Conservation (phyloP, 2,888 invertebrate species). For the Nesidiocoris tenuis region DNA sequence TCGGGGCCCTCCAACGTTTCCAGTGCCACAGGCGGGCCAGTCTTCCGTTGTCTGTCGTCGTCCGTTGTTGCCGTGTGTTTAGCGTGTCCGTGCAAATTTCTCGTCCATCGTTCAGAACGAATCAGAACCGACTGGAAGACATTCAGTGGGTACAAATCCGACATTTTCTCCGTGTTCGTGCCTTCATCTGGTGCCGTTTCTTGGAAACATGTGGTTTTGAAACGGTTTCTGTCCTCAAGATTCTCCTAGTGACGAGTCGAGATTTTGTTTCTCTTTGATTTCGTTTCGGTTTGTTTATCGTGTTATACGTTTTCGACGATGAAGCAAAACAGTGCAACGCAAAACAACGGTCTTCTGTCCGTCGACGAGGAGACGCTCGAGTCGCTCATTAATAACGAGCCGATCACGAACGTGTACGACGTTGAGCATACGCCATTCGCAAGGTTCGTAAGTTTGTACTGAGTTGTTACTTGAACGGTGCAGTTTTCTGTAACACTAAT, state of each 20-base stretch:
- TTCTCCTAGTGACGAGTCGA: too few species aligned
- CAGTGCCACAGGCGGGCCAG: not conserved
- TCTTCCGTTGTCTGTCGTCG: slow-evolving; percentile 9
- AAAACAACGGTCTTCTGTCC: slow-evolving; percentile 66
- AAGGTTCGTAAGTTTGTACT: slow-evolving; percentile 64
- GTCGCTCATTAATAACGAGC: slow-evolving; percentile 66
- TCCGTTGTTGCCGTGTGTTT: not conserved
- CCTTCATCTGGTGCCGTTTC: not conserved
- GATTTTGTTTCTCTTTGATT: too few species aligned
- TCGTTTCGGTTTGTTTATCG: not conserved
- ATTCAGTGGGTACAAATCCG: too few species aligned
- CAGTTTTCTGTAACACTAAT: too few species aligned
- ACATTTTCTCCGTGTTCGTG: too few species aligned
- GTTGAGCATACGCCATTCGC: slow-evolving; percentile 82
- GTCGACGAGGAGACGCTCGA: slow-evolving; percentile 61
- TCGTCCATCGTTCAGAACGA: too few species aligned
- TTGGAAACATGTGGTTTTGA: not conserved
- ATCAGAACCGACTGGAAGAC: too few species aligned
- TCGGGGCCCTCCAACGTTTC: not conserved
- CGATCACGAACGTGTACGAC: slow-evolving; percentile 74
- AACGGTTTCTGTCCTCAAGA: too few species aligned
- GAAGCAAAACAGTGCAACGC: slow-evolving; percentile 28
- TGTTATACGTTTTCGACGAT: slow-evolving; percentile 3
- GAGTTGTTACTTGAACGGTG: too few species aligned
- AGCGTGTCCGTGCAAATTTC: not conserved